Percentiles rank a stretch among this genome's conserved stretches.
phyloP scores from a whole-genome alignment of 35 echinoderm and acorn worm genomes.

The Diadema setosum region DNA sequence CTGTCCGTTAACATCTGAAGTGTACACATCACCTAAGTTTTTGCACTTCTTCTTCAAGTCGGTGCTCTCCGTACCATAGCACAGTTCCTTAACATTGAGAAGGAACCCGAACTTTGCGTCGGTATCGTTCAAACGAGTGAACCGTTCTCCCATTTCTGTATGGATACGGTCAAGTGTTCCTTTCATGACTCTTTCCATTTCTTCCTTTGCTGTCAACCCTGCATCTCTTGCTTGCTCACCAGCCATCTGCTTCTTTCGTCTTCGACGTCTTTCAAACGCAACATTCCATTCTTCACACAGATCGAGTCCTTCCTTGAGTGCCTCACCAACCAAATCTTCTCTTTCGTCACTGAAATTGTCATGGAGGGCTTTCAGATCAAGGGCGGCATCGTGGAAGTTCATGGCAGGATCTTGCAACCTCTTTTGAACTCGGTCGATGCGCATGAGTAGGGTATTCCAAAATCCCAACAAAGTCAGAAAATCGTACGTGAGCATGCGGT shows the following conservation, averaged over 20 bases:
- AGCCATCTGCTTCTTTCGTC: not conserved
- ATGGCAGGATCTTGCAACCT: not conserved
- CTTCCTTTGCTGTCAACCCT: conserved; percentile 1
- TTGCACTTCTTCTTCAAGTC: not conserved
- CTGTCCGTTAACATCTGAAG: not conserved
- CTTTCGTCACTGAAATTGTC: not conserved
- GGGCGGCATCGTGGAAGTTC: conserved; percentile 5
- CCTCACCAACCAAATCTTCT: not conserved
- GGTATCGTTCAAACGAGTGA: not conserved
- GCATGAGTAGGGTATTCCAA: not conserved
- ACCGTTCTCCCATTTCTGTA: not conserved
- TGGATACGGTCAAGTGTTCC: conserved; percentile 1
- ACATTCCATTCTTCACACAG: not conserved
- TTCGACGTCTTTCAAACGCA: not conserved
- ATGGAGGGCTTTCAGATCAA: not conserved
- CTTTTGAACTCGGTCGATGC: not conserved
- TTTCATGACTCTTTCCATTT: conserved; percentile 20
- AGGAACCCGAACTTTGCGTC: conserved; percentile 16
- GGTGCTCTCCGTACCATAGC: not conserved
- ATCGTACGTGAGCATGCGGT: conserved; percentile 4
- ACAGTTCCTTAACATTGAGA: conserved; percentile 1
- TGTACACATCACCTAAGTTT: not conserved
- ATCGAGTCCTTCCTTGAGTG: not conserved
- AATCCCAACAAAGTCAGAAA: not conserved
- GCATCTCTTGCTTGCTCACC: not conserved